These are phyloP conservation scores for Cerastis leucographa DNA, from an alignment of 2,888 invertebrate genomes.

Conservation along the genomic window DNA sequence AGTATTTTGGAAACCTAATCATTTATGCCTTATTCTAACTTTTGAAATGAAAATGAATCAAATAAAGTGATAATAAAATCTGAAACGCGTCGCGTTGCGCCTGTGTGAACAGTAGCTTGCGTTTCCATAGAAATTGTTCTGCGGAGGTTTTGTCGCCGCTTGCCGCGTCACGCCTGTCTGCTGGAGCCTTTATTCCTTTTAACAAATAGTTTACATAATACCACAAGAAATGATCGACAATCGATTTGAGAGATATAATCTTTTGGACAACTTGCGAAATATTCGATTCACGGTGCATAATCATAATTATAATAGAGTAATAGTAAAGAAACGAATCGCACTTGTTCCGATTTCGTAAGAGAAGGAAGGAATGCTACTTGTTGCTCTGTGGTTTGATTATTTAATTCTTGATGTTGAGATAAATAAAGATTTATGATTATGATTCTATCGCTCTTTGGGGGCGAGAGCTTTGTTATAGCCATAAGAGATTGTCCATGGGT, in stretches of 20 bases:
- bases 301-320: conserved; percentile 46
- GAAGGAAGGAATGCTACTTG: conserved; percentile 54
- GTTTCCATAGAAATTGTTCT: too few species aligned
- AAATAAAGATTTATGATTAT: too few species aligned
- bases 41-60: too few species aligned
- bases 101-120: too few species aligned
- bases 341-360: conserved; percentile 63
- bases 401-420: too few species aligned
- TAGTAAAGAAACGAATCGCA: conserved; percentile 45
- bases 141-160: too few species aligned
- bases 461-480: conserved; percentile 10
- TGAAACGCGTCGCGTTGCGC: too few species aligned
- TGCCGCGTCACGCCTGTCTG: too few species aligned
- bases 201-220: conserved; percentile 53
- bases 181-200: too few species aligned
- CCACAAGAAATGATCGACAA: conserved; percentile 38
- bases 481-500: conserved; percentile 23
- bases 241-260: conserved; percentile 30
- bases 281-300: conserved; percentile 47
- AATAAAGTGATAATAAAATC: too few species aligned
- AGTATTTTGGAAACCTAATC: too few species aligned
- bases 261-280: conserved; percentile 50
- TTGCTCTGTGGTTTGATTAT: conserved; percentile 37
- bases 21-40: too few species aligned
- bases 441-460: conserved; percentile 37